Base-by-base conservation (phyloP, 2,113 vertebrate species). In the Gallinago jamesoni region DNA sequence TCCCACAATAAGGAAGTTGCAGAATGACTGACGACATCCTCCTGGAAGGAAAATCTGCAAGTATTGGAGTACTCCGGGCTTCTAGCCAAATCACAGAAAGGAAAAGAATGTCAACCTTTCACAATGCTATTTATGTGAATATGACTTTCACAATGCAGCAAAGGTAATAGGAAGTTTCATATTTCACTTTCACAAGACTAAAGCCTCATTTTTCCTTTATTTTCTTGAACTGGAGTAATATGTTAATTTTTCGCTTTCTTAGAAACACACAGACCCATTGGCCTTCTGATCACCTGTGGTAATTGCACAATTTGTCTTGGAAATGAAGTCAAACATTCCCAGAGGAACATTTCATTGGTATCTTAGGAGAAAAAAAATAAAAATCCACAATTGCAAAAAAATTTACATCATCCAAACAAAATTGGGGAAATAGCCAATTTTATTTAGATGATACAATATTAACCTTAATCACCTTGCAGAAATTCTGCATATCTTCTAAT, bases 231-330 rank as follows among this genome's bases (percentile, higher is more conserved):
- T 48, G 21, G 63, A 89, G 18, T 67, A 74, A 18, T 33, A 76
- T 2, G 2, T 28, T 70, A 73, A 59, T 66, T 76, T 88, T 94
- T 93, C 0, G 0, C 14, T 63, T 69, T 84, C 79, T 84, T 94
- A 48, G 56, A 87, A 92, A 72, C 30, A 75, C 16, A 56, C 1
- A 92, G 37, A 66, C 21, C 10, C 47, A 60, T 8, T 89, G 30
- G 57, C 69, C 53, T 91, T 93, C 35, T 28, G 24, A 84, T 87
- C 74, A 94, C 50, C 75, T 73, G 63, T 35, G 41, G 24, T 66
- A 93, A 94, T 66, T 62, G 48, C 22, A 41, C 53, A 80, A 69
- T 85, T 90, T 88, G 67, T 96, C 90, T 85, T 76, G 43, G 72
- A 93, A 91, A 83, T 53, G 1, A 88, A 92, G 53, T 73, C 18